Evolutionary conservation across 2,888 invertebrate species (phyloP).

Genomic region (Baronia brevicornis): DNA sequence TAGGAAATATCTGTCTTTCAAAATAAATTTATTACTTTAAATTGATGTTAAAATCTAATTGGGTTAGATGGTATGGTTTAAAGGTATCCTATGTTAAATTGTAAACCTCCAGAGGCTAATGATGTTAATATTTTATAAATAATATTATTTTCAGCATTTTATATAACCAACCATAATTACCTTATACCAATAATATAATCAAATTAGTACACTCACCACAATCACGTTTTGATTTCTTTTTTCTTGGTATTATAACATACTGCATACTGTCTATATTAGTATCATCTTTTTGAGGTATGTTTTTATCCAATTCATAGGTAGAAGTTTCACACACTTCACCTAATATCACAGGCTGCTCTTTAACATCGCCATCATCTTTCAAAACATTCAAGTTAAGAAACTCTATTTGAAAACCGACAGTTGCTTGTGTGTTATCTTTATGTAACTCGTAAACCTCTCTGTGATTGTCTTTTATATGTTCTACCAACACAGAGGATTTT

Average conservation of each 20-base stretch:
- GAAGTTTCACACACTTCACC: slow-evolving; percentile 45
- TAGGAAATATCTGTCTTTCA: too few species aligned
- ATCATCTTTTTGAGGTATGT: slow-evolving; percentile 12
- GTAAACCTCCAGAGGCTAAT: too few species aligned
- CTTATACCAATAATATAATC: slow-evolving; percentile 5
- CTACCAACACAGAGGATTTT: slow-evolving; percentile 35
- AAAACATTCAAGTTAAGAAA: slow-evolving; percentile 52
- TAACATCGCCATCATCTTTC: slow-evolving; percentile 40
- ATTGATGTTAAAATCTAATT: too few species aligned
- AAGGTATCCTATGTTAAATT: too few species aligned
- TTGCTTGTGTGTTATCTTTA: slow-evolving; percentile 49
- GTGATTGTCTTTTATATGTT: slow-evolving; percentile 44
- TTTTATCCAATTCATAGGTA: slow-evolving; percentile 22
- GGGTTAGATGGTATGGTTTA: too few species aligned
- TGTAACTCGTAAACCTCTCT: slow-evolving; percentile 55
- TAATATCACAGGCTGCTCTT: slow-evolving; percentile 40
- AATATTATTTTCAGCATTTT: background rate
- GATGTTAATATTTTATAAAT: too few species aligned
- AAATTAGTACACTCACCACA: slow-evolving; percentile 4
- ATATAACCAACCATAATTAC: slow-evolving; percentile 16
- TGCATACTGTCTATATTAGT: slow-evolving; percentile 34
- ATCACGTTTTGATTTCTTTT: slow-evolving; percentile 22
- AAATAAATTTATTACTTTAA: too few species aligned
- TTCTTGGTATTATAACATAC: slow-evolving; percentile 37
- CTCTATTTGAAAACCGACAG: slow-evolving; percentile 58